Base-by-base conservation (phyloP, 2,797 vertebrate genomes). In the Pseudocheirus occidentalis region DNA sequence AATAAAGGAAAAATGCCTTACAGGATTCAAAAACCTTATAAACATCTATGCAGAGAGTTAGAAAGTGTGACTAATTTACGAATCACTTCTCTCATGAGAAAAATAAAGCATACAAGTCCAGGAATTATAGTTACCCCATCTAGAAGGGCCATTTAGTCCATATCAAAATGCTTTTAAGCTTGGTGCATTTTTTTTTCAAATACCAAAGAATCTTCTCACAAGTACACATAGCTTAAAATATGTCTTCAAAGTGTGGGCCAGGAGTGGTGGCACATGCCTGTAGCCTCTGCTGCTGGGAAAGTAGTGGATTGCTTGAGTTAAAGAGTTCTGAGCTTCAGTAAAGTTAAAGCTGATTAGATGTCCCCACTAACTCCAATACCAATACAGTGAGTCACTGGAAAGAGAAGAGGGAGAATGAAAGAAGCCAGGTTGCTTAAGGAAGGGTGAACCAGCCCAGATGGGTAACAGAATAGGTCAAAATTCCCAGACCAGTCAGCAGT, bases 1-100 rank as follows among this genome's bases (percentile, higher is more conserved):
- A 93, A 97, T 92, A 81, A 81, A 81, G 12, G 73, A 46, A 81
- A 46, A 81, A 21, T 81, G 40, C 40, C 73, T 81, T 46, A 81
- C n/a, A 81, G 73, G 7, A 46, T 81, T 81, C 29, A 14, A 9
- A 21, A 81, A 81, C 40, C 40, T 46, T 3, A 81, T 46, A 81
- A 81, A 46, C 40, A 81, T 81, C 21, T 40, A 46, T 81, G 73
- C 40, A 81, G 21, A 81, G 73, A 81, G 73, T 40, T 81, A 81
- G 73, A 81, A 46, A 81, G n/a, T 31, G 3, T 11, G 29, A 21
- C 21, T 81, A 31, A 81, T 81, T 81, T 81, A 81, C 40, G 1
- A 81, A 46, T 46, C 21, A 81, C 21, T 81, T 81, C 46, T 81
- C 21, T 81, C 40, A 46, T 11, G 21, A 27, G 73, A 46, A 81